Base-by-base conservation (phyloP, 2,888 invertebrate genomes). In the Eupithecia centaureata region DNA sequence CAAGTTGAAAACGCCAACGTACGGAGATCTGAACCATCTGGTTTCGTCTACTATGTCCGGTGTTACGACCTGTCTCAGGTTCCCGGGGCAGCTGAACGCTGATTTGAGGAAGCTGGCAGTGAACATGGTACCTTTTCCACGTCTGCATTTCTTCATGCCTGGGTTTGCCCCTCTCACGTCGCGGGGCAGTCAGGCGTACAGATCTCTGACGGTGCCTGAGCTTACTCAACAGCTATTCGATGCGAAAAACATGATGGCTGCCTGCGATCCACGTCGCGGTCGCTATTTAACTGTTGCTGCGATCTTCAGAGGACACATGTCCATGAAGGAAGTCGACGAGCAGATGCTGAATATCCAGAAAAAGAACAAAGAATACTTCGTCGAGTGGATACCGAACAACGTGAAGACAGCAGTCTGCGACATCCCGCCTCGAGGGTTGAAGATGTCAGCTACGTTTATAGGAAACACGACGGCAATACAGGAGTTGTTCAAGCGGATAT, bases 241-340 rank as follows among this genome's bases (percentile, higher is more conserved):
- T 83, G 96, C 98, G 7, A 98, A 98, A 88, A 98, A 98, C 88
- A 98, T 98, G 98, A 98, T 98, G 98, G 97, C 97, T 5, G 98
- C 98, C 8, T 98, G 98, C 82, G 97, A 98, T 84, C 98, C 98
- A 0, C 94, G 98, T 22, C 97, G 97, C 82, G 98, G 98, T 18
- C 94, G 97, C 62, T 98, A 98, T 82, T 90, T 98, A 38, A 97
- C 97, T 0, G 98, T 97, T 0, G 97, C 97, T 0, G 97, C 97
- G 5, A 95, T 98, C 63, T 98, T 98, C 94, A 94, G 98, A 65
- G 97, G 97, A 0, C 95, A 97, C 54, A 97, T 98, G 97, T 97
- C 97, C 13, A 98, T 98, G 97, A 98, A 98, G 82, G 98, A 98
- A 94, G 96, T 96, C 1, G 96, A 96, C 82, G 96, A 96, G 81